Percentiles rank a stretch among this genome's conserved stretches.
These are phyloP conservation scores for Litocranius walleri DNA, from an alignment of 2,113 vertebrate genomes.

Conservation along the genomic window DNA sequence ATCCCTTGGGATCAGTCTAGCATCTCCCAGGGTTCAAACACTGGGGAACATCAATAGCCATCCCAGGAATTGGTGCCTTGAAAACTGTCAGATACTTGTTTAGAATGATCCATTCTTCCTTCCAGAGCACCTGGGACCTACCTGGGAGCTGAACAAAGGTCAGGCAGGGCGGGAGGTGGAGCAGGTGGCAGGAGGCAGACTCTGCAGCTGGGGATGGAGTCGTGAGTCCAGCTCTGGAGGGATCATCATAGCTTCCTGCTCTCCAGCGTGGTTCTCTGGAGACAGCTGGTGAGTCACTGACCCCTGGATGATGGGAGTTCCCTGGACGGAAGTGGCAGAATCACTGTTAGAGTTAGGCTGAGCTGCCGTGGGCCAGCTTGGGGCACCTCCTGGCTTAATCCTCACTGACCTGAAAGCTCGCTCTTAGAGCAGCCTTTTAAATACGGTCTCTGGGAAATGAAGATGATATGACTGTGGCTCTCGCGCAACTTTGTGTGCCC, in stretches of 20 bases:
- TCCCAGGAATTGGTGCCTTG: neutral
- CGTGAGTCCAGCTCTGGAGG: neutral
- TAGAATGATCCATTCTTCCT: neutral
- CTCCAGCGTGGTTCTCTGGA: neutral
- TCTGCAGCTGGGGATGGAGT: neutral
- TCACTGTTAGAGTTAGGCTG: neutral
- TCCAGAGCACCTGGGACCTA: neutral
- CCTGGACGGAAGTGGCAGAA: neutral
- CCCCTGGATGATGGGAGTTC: neutral
- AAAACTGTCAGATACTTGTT: neutral
- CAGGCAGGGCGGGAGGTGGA: neutral
- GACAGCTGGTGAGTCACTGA: neutral
- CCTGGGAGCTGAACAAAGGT: neutral
- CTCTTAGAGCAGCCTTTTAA: neutral
- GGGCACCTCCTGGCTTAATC: neutral
- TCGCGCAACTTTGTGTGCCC: neutral
- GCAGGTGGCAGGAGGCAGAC: neutral
- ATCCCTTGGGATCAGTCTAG: neutral
- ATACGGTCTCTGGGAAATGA: neutral
- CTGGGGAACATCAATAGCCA: neutral
- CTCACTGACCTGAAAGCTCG: rapidly evolving
- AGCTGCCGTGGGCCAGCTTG: no score
- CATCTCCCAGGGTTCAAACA: neutral
- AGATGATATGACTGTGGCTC: neutral
- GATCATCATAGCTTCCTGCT: neutral